phyloP scores from a whole-genome alignment of 1,140 invertebrate genomes.

The Pseudomyrmex sp. region DNA sequence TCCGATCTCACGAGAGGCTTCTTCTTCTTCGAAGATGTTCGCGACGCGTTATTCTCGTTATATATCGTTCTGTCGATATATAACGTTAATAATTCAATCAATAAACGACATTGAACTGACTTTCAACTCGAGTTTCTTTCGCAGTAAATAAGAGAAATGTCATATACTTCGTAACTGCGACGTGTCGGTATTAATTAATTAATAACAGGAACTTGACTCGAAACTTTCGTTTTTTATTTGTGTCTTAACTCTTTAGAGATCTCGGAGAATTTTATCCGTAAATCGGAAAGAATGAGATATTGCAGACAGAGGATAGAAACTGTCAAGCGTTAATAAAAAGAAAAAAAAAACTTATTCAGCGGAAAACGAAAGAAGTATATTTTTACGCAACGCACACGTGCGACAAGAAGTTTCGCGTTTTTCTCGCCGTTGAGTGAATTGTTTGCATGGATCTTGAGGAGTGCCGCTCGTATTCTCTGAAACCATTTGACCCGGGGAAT shows the following conservation, averaged over 20 bases:
- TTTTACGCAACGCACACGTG: not conserved
- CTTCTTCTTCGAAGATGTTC: not conserved
- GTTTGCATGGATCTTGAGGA: slow-evolving; percentile 31
- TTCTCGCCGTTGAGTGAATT: slow-evolving; percentile 9
- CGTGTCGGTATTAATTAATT: not conserved
- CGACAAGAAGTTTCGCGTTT: slow-evolving; percentile 13
- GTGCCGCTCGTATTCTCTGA: slow-evolving; percentile 19
- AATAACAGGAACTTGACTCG: not conserved
- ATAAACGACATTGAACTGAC: not conserved
- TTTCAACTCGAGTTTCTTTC: not conserved
- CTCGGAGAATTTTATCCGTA: not conserved
- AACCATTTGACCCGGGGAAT: slow-evolving; percentile 45
- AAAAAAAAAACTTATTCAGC: slow-evolving; percentile 4
- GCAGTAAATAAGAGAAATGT: not conserved
- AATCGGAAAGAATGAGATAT: no score
- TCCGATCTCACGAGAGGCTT: slow-evolving; percentile 44
- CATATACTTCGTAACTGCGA: not conserved
- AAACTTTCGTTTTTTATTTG: not conserved
- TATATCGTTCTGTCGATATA: not conserved
- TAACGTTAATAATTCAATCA: slow-evolving; percentile 24
- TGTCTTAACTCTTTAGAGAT: not conserved
- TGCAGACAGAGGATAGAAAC: no score
- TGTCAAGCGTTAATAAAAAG: no score
- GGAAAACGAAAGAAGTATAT: slow-evolving; percentile 1
- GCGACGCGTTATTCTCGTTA: slow-evolving; percentile 6